phyloP scores from a whole-genome alignment of 1,140 invertebrate species.

The Formica exsecta region DNA sequence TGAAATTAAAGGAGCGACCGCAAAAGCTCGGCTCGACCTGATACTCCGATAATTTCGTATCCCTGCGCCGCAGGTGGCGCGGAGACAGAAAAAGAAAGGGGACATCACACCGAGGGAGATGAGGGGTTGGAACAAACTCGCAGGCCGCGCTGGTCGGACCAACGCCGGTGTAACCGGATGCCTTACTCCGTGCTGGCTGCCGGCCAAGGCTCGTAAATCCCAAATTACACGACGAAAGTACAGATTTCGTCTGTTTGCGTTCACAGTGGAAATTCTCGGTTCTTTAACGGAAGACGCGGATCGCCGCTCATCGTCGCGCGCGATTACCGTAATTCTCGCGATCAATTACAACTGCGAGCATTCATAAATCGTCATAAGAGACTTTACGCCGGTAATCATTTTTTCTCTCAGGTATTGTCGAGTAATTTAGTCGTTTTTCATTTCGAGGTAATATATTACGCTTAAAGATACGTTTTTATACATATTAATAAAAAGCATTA shows the following conservation, averaged over 20 bases:
- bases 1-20: slow-evolving; percentile 44
- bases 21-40: slow-evolving; percentile 23
- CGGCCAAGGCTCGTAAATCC: slow-evolving; percentile 78
- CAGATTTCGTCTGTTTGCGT: slow-evolving; percentile 73
- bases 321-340: slow-evolving; percentile 33
- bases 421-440: not conserved
- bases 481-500: slow-evolving; percentile 22
- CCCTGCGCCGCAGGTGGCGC: slow-evolving; percentile 63
- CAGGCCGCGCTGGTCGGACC: slow-evolving; percentile 3
- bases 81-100: slow-evolving; percentile 44
- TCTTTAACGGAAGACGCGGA: slow-evolving; percentile 28
- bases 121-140: slow-evolving; percentile 28
- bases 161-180: slow-evolving; percentile 57
- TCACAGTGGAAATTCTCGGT: slow-evolving; percentile 30
- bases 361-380: not conserved
- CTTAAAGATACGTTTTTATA: slow-evolving; percentile 13
- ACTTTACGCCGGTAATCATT: not conserved
- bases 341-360: not conserved
- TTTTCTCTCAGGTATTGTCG: not conserved
- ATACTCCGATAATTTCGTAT: slow-evolving; percentile 79
- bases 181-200: slow-evolving; percentile 58
- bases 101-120: no score
- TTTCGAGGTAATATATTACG: not conserved
- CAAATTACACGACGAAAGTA: slow-evolving; percentile 78
- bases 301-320: not conserved